phyloP scores from a whole-genome alignment of 2,797 vertebrate genomes.

The Lacerta bilineata region DNA sequence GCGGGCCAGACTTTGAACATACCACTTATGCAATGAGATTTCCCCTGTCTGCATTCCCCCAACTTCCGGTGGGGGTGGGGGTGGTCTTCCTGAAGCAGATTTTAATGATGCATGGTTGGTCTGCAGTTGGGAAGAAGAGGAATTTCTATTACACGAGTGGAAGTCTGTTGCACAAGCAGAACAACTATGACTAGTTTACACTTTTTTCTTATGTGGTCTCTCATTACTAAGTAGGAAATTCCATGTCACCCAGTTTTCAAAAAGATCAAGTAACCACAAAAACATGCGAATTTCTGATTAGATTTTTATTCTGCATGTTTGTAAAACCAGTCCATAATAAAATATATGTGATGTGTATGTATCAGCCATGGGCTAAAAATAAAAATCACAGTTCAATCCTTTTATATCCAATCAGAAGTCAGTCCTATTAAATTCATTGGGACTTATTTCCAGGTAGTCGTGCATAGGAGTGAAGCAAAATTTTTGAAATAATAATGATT shows the following conservation, averaged over 20 bases:
- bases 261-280: background rate
- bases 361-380: constrained; percentile 8
- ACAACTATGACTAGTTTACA: background rate
- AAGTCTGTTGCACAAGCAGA: too few relatives aligned
- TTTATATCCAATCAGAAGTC: background rate
- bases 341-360: background rate
- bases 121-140: too few relatives aligned
- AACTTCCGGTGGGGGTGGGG: too few relatives aligned
- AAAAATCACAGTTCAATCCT: background rate
- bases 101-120: too few relatives aligned
- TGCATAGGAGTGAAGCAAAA: constrained; percentile 1
- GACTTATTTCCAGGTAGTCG: background rate
- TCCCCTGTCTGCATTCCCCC: too few relatives aligned
- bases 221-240: background rate
- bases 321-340: background rate
- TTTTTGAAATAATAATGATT: background rate
- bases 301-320: background rate
- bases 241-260: background rate
- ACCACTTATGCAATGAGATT: too few relatives aligned
- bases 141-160: too few relatives aligned
- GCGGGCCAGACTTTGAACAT: too few relatives aligned
- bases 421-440: background rate
- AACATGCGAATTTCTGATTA: background rate
- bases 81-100: too few relatives aligned
- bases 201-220: background rate